Base-by-base conservation (phyloP, 1,140 invertebrate species). In the Caenorhabditis inopinata region DNA sequence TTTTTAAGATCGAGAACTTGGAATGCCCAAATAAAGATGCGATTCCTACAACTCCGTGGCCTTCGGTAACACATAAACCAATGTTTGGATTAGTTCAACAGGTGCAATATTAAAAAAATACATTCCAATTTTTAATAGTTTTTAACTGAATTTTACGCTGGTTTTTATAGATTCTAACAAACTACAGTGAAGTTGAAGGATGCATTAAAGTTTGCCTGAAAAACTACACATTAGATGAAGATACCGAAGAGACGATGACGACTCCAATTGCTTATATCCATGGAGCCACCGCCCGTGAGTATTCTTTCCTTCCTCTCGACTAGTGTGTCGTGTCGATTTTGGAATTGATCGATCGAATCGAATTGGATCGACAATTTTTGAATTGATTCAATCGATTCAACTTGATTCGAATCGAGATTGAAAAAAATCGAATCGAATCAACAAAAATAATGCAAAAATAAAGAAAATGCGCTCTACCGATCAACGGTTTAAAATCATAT, bases 231-330 rank as follows among this genome's bases (percentile, higher is more conserved):
- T 35, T 75, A 25, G 83, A 80, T n/a, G 80, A 83, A 48, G 76
- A 82, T 21, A 53, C 35, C 7, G 80, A 81, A 47, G 80, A 76
- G 23, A 29, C 74, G 11, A 80, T 82, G 6, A 88, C 84, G 38
- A 88, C 87, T 29, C 87, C 88, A 80, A 78, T 82, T 25, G 86
- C 87, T 21, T 88, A 88, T 76, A 89, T 89, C 42, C 83, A 89
- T 82, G 87, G 87, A 51, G 87, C 83, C 18, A 88, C 87, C 29
- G 87, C 87, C 68, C 87, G 87, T 88, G 53, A 83, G 84, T 83
- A 48, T 32, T 35, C n/a, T n/a, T n/a, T n/a, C n/a, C n/a, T n/a
- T n/a, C n/a, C n/a, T n/a, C n/a, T n/a, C n/a, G n/a, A n/a, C n/a
- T n/a, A n/a, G n/a, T n/a, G n/a, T n/a, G n/a, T n/a, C n/a, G n/a